A percentile compares a stretch with the other conserved stretches of the same genome.
These are phyloP conservation scores for Malthinus seriepunctatus DNA, from an alignment of 2,888 invertebrate species.

Conservation along the genomic window DNA sequence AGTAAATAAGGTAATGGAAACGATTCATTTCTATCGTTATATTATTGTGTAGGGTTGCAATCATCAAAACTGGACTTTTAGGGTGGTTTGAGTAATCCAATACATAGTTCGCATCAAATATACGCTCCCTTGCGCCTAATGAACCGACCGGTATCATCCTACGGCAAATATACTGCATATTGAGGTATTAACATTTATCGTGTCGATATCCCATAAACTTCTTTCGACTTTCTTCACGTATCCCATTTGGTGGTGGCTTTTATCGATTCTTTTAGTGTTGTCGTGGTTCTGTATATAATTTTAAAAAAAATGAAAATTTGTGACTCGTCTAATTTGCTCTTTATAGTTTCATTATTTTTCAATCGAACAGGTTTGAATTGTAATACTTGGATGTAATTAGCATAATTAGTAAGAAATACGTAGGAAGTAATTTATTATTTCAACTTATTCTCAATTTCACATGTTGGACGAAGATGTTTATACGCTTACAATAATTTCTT, in stretches of 20 bases:
- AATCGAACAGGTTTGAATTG: slow-evolving; percentile 17
- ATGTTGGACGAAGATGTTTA: no score
- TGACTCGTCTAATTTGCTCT: neutral
- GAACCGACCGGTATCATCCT: slow-evolving; percentile 44
- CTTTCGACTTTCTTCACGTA: slow-evolving; percentile 30
- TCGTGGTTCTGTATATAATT: no score
- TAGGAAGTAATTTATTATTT: slow-evolving; percentile 15
- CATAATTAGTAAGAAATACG: slow-evolving; percentile 16
- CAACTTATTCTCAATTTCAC: neutral
- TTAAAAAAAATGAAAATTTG: neutral
- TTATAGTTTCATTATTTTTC: neutral
- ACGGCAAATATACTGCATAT: slow-evolving; percentile 55
- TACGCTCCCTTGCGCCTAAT: slow-evolving; percentile 38
- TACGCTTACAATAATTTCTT: no score
- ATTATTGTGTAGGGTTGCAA: slow-evolving; percentile 31
- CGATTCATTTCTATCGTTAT: slow-evolving; percentile 31
- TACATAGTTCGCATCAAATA: slow-evolving; percentile 24
- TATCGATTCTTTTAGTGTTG: neutral
- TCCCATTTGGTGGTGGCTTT: slow-evolving; percentile 8
- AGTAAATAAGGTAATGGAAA: slow-evolving; percentile 3
- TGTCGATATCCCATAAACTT: slow-evolving; percentile 40
- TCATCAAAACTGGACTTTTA: slow-evolving; percentile 33
- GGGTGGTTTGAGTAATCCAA: slow-evolving; percentile 25
- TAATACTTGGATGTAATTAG: slow-evolving; percentile 16
- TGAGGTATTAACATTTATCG: slow-evolving; percentile 56